A percentile compares a stretch with the other conserved stretches of the same genome.
phyloP scores from a whole-genome alignment of 2,888 invertebrate species.

The Drosophila pseudotalamancana region DNA sequence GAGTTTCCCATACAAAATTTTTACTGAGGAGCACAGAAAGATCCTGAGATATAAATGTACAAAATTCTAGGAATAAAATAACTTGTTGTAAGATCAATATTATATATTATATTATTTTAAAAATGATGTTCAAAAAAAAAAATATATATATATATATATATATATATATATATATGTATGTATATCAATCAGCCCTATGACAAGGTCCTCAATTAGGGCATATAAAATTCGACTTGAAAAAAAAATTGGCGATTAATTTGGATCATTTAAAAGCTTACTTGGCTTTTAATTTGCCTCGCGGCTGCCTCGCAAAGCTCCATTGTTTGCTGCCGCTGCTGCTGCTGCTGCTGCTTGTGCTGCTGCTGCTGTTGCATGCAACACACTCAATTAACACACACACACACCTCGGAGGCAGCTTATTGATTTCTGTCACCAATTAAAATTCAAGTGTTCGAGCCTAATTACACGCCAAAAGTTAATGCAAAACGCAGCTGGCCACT shows the following conservation, averaged over 20 bases:
- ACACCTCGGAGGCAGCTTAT: slow-evolving; percentile 51
- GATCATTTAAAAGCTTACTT: slow-evolving; percentile 30
- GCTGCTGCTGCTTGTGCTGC: too few species aligned
- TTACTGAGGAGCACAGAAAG: too few species aligned
- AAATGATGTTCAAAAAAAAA: too few species aligned
- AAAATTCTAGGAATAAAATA: too few species aligned
- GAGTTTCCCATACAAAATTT: too few species aligned
- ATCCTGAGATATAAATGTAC: too few species aligned
- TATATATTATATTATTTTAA: too few species aligned
- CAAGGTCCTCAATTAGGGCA: too few species aligned
- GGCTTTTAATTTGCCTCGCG: slow-evolving; percentile 28
- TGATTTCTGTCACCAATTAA: slow-evolving; percentile 67
- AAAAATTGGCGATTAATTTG: slow-evolving; percentile 26
- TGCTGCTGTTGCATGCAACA: slow-evolving; percentile 52
- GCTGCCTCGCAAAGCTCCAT: slow-evolving; percentile 15
- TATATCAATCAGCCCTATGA: background rate
- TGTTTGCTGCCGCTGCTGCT: slow-evolving; percentile 24
- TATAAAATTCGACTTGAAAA: too few species aligned
- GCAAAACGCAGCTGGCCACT: slow-evolving; percentile 17
- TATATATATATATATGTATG: background rate
- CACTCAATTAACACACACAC: slow-evolving; percentile 49
- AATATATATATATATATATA: background rate
- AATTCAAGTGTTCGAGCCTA: slow-evolving; percentile 62
- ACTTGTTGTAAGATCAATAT: too few species aligned
- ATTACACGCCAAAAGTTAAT: slow-evolving; percentile 52